These are phyloP conservation scores for Holocentrus rufus DNA, from an alignment of 2,797 vertebrate genomes.

Conservation along the genomic window DNA sequence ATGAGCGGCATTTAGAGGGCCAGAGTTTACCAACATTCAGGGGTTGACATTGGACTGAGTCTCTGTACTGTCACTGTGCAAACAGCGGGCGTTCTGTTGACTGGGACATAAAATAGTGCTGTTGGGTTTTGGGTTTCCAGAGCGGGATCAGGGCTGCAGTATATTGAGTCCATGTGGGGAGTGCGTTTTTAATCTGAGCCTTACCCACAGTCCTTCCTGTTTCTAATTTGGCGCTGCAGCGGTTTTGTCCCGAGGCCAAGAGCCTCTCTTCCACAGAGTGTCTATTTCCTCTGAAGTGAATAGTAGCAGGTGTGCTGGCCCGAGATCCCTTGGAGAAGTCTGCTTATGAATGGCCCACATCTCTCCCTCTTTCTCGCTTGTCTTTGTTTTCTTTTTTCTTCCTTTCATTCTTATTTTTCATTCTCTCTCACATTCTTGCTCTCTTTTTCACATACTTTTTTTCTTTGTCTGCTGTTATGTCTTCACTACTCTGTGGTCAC, in stretches of 20 bases:
- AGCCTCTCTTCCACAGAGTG: constrained; percentile 87
- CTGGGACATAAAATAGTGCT: constrained; percentile 85
- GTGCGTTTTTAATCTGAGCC: constrained; percentile 86
- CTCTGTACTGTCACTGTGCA: constrained; percentile 79
- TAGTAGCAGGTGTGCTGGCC: constrained; percentile 89
- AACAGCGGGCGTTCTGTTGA: constrained; percentile 84
- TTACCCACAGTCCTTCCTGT: constrained; percentile 88
- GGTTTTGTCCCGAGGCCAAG: constrained; percentile 86
- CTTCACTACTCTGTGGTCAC: constrained; percentile 62
- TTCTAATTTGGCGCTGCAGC: constrained; percentile 88
- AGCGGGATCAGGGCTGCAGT: constrained; percentile 83
- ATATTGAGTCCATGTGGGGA: constrained; percentile 88
- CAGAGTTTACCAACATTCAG: constrained; percentile 76
- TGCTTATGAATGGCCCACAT: constrained; percentile 83
- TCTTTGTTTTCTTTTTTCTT: constrained; percentile 73
- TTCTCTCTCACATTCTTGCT: constrained; percentile 59
- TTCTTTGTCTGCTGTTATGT: constrained; percentile 73
- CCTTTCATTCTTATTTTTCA: constrained; percentile 70
- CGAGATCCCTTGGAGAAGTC: constrained; percentile 75
- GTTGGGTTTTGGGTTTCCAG: constrained; percentile 86
- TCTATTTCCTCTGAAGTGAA: constrained; percentile 89
- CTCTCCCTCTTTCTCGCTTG: constrained; percentile 69
- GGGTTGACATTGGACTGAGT: constrained; percentile 77
- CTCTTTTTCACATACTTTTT: constrained; percentile 57
- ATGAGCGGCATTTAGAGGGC: constrained; percentile 65